Percentiles rank a stretch among this genome's conserved stretches.
Conservation (phyloP, 2,113 vertebrate genomes). For the Phaethornis superciliosus region DNA sequence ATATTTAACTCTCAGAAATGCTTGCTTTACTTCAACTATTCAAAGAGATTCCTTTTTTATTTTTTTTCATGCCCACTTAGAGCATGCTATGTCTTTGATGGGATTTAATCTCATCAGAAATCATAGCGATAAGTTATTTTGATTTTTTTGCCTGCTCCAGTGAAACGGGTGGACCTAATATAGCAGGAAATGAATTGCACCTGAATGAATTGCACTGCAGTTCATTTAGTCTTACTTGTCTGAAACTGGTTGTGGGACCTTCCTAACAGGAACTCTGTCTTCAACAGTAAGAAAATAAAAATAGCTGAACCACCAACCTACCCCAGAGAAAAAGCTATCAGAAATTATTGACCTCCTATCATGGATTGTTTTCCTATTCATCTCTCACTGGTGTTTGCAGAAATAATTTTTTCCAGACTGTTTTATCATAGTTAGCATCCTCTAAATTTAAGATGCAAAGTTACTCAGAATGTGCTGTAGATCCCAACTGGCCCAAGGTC, state of each 20-base stretch:
- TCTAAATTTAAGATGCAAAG: neutral
- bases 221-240: neutral
- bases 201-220: neutral
- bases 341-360: neutral
- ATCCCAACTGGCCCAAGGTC: neutral
- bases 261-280: neutral
- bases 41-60: neutral
- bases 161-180: neutral
- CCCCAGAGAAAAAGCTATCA: neutral
- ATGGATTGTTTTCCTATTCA: neutral
- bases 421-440: neutral
- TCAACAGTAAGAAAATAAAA: neutral
- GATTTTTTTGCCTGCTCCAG: neutral
- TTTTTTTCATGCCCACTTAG: neutral
- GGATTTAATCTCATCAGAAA: neutral
- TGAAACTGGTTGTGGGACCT: neutral
- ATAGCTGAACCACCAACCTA: neutral
- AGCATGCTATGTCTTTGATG: neutral
- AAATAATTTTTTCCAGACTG: neutral
- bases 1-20: constrained; percentile 3
- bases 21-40: neutral
- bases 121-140: neutral
- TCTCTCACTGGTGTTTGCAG: neutral
- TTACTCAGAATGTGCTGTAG: neutral
- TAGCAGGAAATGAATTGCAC: neutral